phyloP scores from a whole-genome alignment of 2,113 vertebrate genomes.

The Garra rufa region DNA sequence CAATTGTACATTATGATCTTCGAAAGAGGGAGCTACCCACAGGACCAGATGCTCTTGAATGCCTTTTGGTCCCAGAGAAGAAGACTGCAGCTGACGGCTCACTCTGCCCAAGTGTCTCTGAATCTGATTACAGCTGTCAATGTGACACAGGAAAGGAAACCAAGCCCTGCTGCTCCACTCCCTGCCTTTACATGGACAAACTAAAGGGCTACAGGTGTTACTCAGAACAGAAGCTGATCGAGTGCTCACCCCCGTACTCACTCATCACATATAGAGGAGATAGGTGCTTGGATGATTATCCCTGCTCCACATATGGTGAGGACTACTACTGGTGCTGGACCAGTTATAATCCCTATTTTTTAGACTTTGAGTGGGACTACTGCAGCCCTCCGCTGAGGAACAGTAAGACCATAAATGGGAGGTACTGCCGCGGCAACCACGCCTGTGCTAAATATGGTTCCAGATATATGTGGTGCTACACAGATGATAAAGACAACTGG shows the following conservation, averaged over 20 bases:
- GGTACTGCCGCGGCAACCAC: slow-evolving; percentile 29
- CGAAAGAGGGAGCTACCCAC: background rate
- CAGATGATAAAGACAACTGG: slow-evolving; percentile 28
- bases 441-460: slow-evolving; percentile 31
- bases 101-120: background rate
- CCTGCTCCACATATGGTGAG: slow-evolving; percentile 22
- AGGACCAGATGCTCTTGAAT: background rate
- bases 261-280: background rate
- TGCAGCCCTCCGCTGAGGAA: slow-evolving; percentile 39
- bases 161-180: background rate
- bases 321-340: slow-evolving; percentile 50
- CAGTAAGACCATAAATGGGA: slow-evolving; percentile 9
- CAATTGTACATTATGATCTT: too few species aligned
- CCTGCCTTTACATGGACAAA: slow-evolving; percentile 22
- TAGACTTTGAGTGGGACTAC: slow-evolving; percentile 18
- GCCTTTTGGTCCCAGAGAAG: background rate
- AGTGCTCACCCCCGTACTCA: slow-evolving; percentile 45
- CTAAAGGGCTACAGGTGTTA: slow-evolving; percentile 31
- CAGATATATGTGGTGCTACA: slow-evolving; percentile 32
- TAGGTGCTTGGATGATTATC: slow-evolving; percentile 6
- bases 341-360: too few species aligned
- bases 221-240: background rate
- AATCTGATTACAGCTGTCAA: background rate
- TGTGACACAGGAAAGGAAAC: background rate
- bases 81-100: slow-evolving; percentile 20